These are phyloP conservation scores for sheep (Ovis aries) DNA, from an alignment of 2,113 vertebrate genomes.

Conservation along the genomic window ARS-UI_Ramb_v3.0 NC_056068.1:72298501-72299000, in stretches of 20 bases:
- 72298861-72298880: slow-evolving; percentile 79
- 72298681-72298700: not conserved
- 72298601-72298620: not conserved
- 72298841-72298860: slow-evolving; percentile 72
- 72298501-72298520: not conserved
- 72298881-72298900: slow-evolving; percentile 82
- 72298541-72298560: not conserved
- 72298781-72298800: slow-evolving; percentile 18
- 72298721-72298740: not conserved
- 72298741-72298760: not conserved
- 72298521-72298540: not conserved
- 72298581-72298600: not conserved
- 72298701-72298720: not conserved
- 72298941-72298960: slow-evolving; percentile 77
- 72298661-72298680: not conserved
- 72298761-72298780: not conserved
- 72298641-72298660: not conserved
- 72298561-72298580: not conserved
- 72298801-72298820: slow-evolving; percentile 60
- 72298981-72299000: slow-evolving; percentile 78
- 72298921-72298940: slow-evolving; percentile 80
- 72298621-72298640: not conserved
- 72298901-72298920: slow-evolving; percentile 75
- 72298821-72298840: slow-evolving; percentile 64
- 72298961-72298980: slow-evolving; percentile 66